A percentile compares a stretch with the other conserved stretches of the same genome.
These are phyloP conservation scores for Parambassis ranga DNA, from an alignment of 2,797 vertebrate species.

Conservation along the genomic window DNA sequence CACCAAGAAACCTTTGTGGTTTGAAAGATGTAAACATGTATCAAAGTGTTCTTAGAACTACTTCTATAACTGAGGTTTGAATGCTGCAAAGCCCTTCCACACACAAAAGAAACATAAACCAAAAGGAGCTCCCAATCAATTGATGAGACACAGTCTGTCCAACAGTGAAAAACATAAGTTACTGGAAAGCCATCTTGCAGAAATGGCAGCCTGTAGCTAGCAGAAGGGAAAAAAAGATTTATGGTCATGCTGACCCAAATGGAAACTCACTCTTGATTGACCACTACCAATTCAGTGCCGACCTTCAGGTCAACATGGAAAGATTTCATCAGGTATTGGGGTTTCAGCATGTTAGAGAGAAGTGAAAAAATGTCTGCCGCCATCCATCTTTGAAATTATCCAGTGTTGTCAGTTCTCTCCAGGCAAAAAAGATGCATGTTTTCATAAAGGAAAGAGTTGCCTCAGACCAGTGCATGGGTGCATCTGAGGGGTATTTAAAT, in stretches of 20 bases:
- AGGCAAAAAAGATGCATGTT: conserved; percentile 16
- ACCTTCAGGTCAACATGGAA: conserved; percentile 70
- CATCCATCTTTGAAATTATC: conserved; percentile 74
- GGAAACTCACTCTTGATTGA: conserved; percentile 80
- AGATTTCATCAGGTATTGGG: conserved; percentile 74
- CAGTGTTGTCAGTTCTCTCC: conserved; percentile 52
- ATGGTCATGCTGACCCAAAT: conserved; percentile 66
- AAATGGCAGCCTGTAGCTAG: conserved; percentile 45
- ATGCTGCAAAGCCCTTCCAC: not conserved
- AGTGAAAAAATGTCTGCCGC: conserved; percentile 39
- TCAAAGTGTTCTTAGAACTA: not conserved
- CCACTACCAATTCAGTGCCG: conserved; percentile 78
- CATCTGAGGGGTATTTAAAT: not conserved
- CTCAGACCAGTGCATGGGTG: not conserved
- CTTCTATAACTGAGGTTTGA: not conserved
- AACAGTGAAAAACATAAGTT: not conserved
- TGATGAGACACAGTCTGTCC: conserved; percentile 24
- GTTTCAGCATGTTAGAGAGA: conserved; percentile 38
- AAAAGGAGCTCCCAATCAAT: conserved; percentile 26
- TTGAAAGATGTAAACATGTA: not conserved
- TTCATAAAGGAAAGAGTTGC: conserved; percentile 32
- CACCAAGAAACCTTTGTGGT: too few relatives aligned
- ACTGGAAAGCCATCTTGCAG: conserved; percentile 41
- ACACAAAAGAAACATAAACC: not conserved
- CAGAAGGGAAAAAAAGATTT: conserved; percentile 58